A percentile compares a stretch with the other conserved stretches of the same genome.
Evolutionary conservation across 2,888 invertebrate genomes (phyloP).

Genomic region (Drosophila aldrichi): DNA sequence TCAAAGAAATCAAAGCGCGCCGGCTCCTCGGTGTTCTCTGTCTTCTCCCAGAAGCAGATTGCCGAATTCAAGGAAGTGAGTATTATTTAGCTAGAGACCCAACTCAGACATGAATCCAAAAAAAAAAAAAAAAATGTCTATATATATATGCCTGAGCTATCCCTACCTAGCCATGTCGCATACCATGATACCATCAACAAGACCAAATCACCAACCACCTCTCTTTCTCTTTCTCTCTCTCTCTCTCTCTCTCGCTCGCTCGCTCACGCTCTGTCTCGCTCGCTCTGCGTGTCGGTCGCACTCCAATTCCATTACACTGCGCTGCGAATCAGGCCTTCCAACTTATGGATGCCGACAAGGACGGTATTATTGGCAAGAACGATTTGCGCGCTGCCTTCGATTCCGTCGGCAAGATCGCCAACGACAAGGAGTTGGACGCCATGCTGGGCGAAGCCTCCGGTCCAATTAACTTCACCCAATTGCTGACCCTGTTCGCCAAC

Average conservation of each 20-base stretch:
- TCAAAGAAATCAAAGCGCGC: constrained; percentile 91
- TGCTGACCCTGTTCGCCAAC: constrained; percentile 95
- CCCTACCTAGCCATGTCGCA: constrained; percentile 32
- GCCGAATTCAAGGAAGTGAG: constrained; percentile 97
- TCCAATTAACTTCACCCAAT: constrained; percentile 97
- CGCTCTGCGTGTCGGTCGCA: constrained; percentile 16
- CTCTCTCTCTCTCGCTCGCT: constrained; percentile 51
- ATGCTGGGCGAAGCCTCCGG: constrained; percentile 95
- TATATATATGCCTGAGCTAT: constrained; percentile 1
- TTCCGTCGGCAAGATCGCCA: constrained; percentile 94
- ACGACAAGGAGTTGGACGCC: constrained; percentile 95
- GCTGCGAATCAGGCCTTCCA: constrained; percentile 91
- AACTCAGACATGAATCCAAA: constrained; percentile 10
- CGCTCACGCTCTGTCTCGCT: constrained; percentile 40
- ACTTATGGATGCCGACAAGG: constrained; percentile 98
- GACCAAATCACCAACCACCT: constrained; percentile 77
- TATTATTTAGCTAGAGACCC: constrained; percentile 42
- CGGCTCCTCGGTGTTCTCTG: constrained; percentile 98
- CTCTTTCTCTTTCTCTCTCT: constrained; percentile 68
- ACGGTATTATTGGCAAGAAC: constrained; percentile 94
- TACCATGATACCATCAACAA: constrained; percentile 47
- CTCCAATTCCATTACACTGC: background rate
- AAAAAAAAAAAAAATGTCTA: no score
- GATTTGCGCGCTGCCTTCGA: constrained; percentile 97
- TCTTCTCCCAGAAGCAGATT: constrained; percentile 98